Base-by-base conservation (phyloP, 2,888 invertebrate genomes). In the Drosophila ustulata region DNA sequence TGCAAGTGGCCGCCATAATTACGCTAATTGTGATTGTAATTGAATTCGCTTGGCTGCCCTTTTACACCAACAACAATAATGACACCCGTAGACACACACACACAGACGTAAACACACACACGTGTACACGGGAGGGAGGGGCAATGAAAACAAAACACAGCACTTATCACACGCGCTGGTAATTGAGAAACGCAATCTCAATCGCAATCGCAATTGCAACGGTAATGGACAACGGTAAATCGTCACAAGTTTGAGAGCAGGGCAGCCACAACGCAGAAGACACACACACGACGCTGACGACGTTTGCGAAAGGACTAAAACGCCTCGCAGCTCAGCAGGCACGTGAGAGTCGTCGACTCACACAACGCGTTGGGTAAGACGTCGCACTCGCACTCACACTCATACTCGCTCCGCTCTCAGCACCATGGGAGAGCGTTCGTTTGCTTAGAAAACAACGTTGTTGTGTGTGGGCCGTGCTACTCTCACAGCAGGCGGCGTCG, bases 271-370 rank as follows among this genome's bases (percentile, higher is more conserved):
- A 47, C 59, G 80, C 78, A 78, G 76, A 90, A 89, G 88, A 86
- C 84, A 80, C 80, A 83, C 72, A 82, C 80, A 83, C 82, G 84
- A 83, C 87, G 76, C 84, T 83, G 87, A 78, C 90, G 89, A 90
- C 89, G 91, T 88, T 88, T 90, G 88, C 83, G 83, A 90, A 90
- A 91, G 90, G 90, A 90, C 91, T 90, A 87, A 90, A 82, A 85
- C 80, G 81, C 77, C 52, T 75, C 61, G 70, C 73, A 39, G 68
- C 66, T 71, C 66, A 78, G 57, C 67, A 67, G 68, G 65, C 71
- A 78, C 66, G 65, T 52, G 74, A 74, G 74, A 81, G 80, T 71
- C 74, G 71, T 66, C 67, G 75, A 76, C 65, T 74, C 76, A 68
- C 59, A 53, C 62, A 70, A 65, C 57, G 67, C 68, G 51, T 71